phyloP scores from a whole-genome alignment of 1,140 invertebrate species.

The Lanistes nyassanus region DNA sequence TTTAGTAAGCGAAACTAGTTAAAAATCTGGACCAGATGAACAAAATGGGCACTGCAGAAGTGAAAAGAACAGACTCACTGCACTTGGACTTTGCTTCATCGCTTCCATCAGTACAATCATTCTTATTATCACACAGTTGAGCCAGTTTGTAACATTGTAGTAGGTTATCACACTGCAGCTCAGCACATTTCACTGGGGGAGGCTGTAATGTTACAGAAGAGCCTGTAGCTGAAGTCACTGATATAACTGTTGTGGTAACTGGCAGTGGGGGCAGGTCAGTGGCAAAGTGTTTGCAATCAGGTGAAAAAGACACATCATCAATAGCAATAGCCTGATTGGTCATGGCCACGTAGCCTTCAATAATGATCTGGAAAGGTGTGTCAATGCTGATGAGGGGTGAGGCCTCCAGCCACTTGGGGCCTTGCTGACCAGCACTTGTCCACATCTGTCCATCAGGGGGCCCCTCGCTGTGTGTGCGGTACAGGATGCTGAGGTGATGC shows the following conservation, averaged over 20 bases:
- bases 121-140: conserved; percentile 77
- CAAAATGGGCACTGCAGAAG: not conserved
- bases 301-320: conserved; percentile 63
- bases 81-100: conserved; percentile 51
- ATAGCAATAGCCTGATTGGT: conserved; percentile 59
- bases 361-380: conserved; percentile 51
- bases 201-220: conserved; percentile 7
- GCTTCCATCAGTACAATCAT: conserved; percentile 61
- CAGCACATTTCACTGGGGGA: conserved; percentile 25
- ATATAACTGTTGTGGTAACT: conserved; percentile 23
- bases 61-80: conserved; percentile 40
- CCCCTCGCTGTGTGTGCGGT: conserved; percentile 48
- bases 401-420: conserved; percentile 48
- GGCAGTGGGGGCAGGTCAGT: conserved; percentile 30
- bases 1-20: too few relatives aligned
- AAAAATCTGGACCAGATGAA: too few relatives aligned
- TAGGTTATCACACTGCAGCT: conserved; percentile 43
- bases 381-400: conserved; percentile 32
- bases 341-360: conserved; percentile 52
- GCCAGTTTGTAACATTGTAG: conserved; percentile 43
- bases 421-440: conserved; percentile 42
- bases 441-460: conserved; percentile 43
- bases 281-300: conserved; percentile 40
- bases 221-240: conserved; percentile 28
- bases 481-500: conserved; percentile 52